Percentiles rank a stretch among this genome's conserved stretches.
Evolutionary conservation across 2,113 vertebrate species (phyloP).

Genomic region (Caranx ignobilis): DNA sequence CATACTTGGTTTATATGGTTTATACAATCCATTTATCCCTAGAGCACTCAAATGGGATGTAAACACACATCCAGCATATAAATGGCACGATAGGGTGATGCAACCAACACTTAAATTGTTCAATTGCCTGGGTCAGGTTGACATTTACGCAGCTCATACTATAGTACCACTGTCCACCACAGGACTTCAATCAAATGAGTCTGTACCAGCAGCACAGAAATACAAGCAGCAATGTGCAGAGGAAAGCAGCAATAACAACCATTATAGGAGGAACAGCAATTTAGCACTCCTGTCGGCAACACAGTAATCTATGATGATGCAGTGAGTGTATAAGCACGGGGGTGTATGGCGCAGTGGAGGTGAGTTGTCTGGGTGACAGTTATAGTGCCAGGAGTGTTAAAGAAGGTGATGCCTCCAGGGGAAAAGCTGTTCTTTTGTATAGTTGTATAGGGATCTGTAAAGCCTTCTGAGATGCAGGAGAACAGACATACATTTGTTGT

Average conservation of each 20-base stretch:
- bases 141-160: not conserved
- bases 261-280: constrained; percentile 18
- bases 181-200: not conserved
- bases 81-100: not conserved
- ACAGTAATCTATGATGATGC: constrained; percentile 5
- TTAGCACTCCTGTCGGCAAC: not conserved
- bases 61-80: not conserved
- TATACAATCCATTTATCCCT: not conserved
- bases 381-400: not conserved
- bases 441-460: not conserved
- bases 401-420: not conserved
- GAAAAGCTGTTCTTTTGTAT: not conserved
- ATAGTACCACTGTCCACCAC: not conserved
- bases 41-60: not conserved
- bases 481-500: not conserved
- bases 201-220: not conserved
- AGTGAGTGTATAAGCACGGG: not conserved
- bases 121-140: not conserved
- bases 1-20: not conserved
- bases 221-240: not conserved
- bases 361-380: constrained; percentile 11
- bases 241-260: constrained; percentile 24
- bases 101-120: not conserved
- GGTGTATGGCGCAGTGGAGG: not conserved
- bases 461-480: not conserved